Base-by-base conservation (phyloP, 2,888 invertebrate genomes). In the Dastarcus helophoroides region DNA sequence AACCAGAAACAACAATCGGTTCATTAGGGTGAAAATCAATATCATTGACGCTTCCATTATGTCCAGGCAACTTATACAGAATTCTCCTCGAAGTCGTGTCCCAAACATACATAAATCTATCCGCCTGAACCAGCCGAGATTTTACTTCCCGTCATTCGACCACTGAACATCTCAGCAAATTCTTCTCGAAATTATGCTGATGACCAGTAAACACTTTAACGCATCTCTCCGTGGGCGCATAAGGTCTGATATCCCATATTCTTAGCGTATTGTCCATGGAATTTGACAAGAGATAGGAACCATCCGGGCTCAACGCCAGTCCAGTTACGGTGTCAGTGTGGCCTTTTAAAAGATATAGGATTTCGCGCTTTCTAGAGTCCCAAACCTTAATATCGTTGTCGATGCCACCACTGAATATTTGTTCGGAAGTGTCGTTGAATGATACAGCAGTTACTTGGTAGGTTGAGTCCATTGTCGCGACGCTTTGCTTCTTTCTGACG, bases 301-400 rank as follows among this genome's bases (percentile, higher is more conserved):
- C 89, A 61, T 84, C 83, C 2, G 74, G 73, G 37, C 88, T 89
- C 7, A 94, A 64, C 1, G 84, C 69, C 42, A 98, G 56, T 3
- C 84, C 93, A 4, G 98, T 99, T 4, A 98, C 73, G 0, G 95
- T 91, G 53, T 99, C 98, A 0, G 85, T 80, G 50, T 99, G 98
- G 0, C 98, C 98, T 43, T 81, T 76, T 52, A 99, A 69, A 42
- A 75, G 76, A 53, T 89, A 89, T 0, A 86, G 60, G 26, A 90
- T 64, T 34, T 83, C 81, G 53, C 83, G 84, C 55, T 88, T 91
- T 31, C 97, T 69, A 23, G 94, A 68, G 59, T 99, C 98, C 97
- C 97, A 99, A 0, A 95, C 82, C 71, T 94, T 95, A 5, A 98
- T 77, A 38, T 91, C 86, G 60, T 99, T 98, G 56, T 98, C 98